Evolutionary conservation across 2,888 invertebrate genomes (phyloP).

Genomic region (Aspidapion aeneum): DNA sequence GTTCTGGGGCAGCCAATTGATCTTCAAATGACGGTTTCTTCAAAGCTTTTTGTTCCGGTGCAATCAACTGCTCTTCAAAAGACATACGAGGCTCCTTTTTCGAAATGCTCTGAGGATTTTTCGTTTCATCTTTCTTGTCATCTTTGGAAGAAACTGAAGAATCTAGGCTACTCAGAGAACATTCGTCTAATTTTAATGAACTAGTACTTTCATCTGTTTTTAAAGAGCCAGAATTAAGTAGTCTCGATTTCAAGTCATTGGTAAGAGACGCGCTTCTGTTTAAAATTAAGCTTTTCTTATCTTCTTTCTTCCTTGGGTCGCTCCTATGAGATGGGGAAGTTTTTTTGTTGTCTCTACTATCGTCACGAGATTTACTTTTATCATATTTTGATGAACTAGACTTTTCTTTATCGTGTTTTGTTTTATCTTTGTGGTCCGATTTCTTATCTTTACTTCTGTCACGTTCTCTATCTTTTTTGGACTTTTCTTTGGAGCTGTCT

Average conservation of each 20-base stretch:
- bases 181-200: not conserved
- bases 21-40: not conserved
- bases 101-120: constrained; percentile 4
- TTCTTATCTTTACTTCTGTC: constrained; percentile 4
- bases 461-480: constrained; percentile 6
- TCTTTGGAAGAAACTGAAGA: constrained; percentile 10
- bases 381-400: constrained; percentile 15
- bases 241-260: not conserved
- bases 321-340: not conserved
- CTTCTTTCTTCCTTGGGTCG: not conserved
- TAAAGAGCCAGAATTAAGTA: no score
- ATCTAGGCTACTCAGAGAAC: not conserved
- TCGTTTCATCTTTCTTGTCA: constrained; percentile 16
- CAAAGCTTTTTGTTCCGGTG: not conserved
- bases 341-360: not conserved
- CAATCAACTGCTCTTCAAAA: not conserved
- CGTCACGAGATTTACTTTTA: constrained; percentile 8
- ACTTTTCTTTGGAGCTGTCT: constrained; percentile 18
- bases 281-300: not conserved
- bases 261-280: not conserved
- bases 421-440: constrained; percentile 10
- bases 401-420: constrained; percentile 7
- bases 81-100: constrained; percentile 3
- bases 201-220: no score
- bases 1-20: not conserved